Evolutionary conservation across 1,140 invertebrate genomes (phyloP).

Genomic region (Sweltsa coloradensis): DNA sequence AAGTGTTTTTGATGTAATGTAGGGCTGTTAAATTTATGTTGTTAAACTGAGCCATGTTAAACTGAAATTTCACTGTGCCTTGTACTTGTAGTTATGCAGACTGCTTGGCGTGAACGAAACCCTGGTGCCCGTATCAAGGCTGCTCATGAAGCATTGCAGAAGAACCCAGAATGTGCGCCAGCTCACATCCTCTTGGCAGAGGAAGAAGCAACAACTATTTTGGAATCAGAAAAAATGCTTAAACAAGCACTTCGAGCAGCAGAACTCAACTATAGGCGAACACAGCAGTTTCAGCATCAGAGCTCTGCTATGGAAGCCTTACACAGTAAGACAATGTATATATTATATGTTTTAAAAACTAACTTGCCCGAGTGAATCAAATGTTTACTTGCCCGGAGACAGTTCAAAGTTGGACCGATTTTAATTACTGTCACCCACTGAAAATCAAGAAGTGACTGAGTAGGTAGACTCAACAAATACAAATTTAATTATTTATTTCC

Average conservation of each 20-base stretch:
- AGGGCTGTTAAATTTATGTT: neutral
- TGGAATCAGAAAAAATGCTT: conserved; percentile 78
- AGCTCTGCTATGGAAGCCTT: conserved; percentile 62
- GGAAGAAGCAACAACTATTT: conserved; percentile 87
- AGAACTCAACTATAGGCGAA: conserved; percentile 73
- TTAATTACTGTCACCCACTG: no score
- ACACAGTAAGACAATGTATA: conserved; percentile 68
- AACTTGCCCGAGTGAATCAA: no score
- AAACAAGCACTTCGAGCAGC: conserved; percentile 81
- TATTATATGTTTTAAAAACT: no score
- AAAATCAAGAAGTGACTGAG: no score
- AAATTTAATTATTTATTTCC: no score
- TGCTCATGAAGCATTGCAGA: conserved; percentile 80
- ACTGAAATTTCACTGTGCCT: neutral
- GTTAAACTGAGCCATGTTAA: neutral
- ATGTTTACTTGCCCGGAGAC: no score
- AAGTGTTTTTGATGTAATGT: neutral
- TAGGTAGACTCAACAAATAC: no score
- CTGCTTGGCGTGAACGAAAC: conserved; percentile 93
- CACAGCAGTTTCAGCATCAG: conserved; percentile 65
- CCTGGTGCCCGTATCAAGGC: conserved; percentile 83
- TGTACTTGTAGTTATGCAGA: conserved; percentile 71
- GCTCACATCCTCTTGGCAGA: conserved; percentile 93
- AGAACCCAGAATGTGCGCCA: conserved; percentile 87
- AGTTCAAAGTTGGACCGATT: no score